Evolutionary conservation across 2,888 invertebrate species (phyloP), one percentile per base, ranked within the genome.

Genomic region (Chrysolina americana): DNA sequence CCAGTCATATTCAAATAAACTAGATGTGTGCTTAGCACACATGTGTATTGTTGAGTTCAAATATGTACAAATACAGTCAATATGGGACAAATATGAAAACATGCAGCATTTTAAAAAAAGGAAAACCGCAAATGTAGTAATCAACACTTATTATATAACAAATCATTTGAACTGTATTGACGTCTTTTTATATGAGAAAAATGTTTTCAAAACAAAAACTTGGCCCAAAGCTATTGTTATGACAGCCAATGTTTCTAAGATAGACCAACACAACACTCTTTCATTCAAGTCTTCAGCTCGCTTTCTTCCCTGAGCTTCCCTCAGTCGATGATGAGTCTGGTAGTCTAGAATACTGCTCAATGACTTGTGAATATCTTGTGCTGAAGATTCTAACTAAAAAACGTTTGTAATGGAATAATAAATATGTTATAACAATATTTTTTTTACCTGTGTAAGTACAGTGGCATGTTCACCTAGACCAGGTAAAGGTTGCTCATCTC

Each of bases 281-380:
- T 98, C 97, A 84, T 98, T 99, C 70, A 99, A 90, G 86, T 98
- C 97, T 89, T 99, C 99, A 0, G 98, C 99, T 74, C 98, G 91
- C 85, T 97, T 98, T 69, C 98, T 93, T 68, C 98, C 95, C 87
- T 98, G 97, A 1, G 98, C 94, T 89, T 99, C 99, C 69, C 97
- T 91, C 76, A 99, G 89, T 74, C 98, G 92, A 89, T 99, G 98
- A 89, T 99, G 98, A 6, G 99, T 99, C 90, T 99, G 99, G 85
- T 95, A 96, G 88, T 99, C 99, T 78, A 97, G 91, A 71, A 98
- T 95, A 78, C 92, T 93, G 83, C 95, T 96, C 65, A 98, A 89
- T 76, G 95, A 93, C 86, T 96, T 96, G 87, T 98, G 98, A 78
- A 98, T 94, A 87, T 94, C 94, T 86, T 95, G 94, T 5, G 97